These are phyloP conservation scores for Alethe diademata DNA, from an alignment of 2,113 vertebrate genomes.

Conservation along the genomic window DNA sequence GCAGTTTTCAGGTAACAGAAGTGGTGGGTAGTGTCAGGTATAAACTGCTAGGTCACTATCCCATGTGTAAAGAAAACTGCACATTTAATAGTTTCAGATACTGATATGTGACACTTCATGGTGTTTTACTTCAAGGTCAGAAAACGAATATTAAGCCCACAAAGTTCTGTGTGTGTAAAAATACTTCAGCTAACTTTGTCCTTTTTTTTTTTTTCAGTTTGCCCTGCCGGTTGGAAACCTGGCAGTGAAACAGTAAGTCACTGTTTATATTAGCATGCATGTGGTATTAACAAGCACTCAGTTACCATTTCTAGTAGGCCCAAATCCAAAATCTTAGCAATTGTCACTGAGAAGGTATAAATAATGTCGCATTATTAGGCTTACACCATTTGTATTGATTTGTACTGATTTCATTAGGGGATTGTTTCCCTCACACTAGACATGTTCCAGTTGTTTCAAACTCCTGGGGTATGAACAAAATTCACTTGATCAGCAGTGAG, in stretches of 20 bases:
- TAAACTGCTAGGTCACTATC: background rate
- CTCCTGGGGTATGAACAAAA: background rate
- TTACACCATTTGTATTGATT: background rate
- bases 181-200: background rate
- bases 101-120: background rate
- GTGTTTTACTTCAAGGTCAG: background rate
- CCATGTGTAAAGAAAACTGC: background rate
- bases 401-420: background rate
- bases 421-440: background rate
- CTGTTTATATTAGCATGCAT: background rate
- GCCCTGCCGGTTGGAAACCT: slow-evolving; percentile 97
- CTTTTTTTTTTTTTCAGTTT: slow-evolving; percentile 75
- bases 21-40: background rate
- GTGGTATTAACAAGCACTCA: background rate
- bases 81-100: background rate
- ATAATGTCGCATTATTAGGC: background rate
- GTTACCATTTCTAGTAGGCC: background rate
- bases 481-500: background rate
- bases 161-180: background rate
- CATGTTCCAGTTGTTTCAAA: background rate
- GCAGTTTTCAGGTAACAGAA: background rate
- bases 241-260: slow-evolving; percentile 96
- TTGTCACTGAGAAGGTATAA: background rate
- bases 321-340: background rate
- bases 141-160: background rate